These are phyloP conservation scores for Bombus pascuorum DNA, from an alignment of 1,140 invertebrate genomes.

Conservation along the genomic window DNA sequence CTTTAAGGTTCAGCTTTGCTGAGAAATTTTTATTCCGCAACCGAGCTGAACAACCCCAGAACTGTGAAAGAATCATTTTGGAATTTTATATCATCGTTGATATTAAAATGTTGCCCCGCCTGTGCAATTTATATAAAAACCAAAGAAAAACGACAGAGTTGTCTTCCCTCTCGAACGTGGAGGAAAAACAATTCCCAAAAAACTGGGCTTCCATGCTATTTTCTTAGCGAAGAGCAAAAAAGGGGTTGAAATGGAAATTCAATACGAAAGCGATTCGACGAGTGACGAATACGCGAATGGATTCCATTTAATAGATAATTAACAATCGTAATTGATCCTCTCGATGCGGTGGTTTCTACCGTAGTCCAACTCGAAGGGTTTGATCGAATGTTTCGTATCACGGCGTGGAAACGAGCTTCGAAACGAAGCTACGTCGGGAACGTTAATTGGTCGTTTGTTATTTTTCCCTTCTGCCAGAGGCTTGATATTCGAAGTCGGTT, in stretches of 20 bases:
- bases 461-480: slow-evolving; percentile 50
- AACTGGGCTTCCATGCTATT: neutral
- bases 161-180: neutral
- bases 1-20: neutral
- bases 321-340: neutral
- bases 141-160: too few relatives aligned
- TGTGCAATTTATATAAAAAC: neutral
- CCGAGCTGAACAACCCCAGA: neutral
- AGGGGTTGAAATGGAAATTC: slow-evolving; percentile 5
- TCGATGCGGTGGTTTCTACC: neutral
- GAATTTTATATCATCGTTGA: slow-evolving; percentile 2
- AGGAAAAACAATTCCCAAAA: neutral
- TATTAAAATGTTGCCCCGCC: neutral
- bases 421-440: slow-evolving; percentile 12
- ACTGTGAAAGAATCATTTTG: neutral
- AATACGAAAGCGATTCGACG: neutral
- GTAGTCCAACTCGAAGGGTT: neutral
- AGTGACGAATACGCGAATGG: neutral
- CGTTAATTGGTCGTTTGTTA: slow-evolving; percentile 69
- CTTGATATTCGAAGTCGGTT: slow-evolving; percentile 48
- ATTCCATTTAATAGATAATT: slow-evolving; percentile 3
- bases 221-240: too few relatives aligned
- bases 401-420: neutral
- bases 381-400: slow-evolving; percentile 25
- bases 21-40: slow-evolving; percentile 1